Evolutionary conservation across 2,888 invertebrate species (phyloP).

Genomic region (Ormyrus rosae): DNA sequence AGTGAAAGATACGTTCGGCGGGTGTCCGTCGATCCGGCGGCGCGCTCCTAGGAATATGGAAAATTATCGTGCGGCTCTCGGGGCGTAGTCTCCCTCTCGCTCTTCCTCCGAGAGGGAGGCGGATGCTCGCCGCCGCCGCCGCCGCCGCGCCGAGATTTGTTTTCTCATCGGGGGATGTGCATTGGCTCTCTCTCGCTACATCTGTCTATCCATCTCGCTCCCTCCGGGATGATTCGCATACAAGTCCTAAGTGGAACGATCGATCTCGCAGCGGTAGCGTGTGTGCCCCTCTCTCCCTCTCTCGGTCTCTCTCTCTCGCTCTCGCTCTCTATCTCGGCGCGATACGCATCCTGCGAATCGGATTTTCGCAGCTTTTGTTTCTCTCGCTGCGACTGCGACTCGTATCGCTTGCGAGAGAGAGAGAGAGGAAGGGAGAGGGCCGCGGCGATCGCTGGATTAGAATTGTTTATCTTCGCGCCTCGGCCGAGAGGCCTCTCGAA

Average conservation of each 20-base stretch:
- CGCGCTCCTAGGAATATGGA: conserved; percentile 53
- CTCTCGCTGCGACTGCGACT: neutral
- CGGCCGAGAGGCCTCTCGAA: no score
- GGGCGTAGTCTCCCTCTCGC: conserved; percentile 45
- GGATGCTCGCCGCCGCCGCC: neutral
- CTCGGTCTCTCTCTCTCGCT: no score
- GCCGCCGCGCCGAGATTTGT: conserved; percentile 23
- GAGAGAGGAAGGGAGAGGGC: no score
- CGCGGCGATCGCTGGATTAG: no score
- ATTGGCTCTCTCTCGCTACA: neutral
- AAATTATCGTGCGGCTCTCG: conserved; percentile 58
- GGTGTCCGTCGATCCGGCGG: conserved; percentile 6
- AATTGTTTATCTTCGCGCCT: no score
- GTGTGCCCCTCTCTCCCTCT: no score
- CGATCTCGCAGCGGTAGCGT: conserved; percentile 37
- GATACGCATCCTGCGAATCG: conserved; percentile 11
- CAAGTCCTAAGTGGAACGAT: conserved; percentile 44
- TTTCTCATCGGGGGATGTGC: conserved; percentile 7
- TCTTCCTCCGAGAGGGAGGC: neutral
- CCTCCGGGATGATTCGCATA: conserved; percentile 18
- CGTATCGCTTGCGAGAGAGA: no score
- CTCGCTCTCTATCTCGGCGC: neutral
- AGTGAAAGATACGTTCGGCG: neutral
- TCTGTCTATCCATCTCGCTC: neutral
- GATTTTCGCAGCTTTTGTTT: conserved; percentile 1